Base-by-base conservation (phyloP, 2,888 invertebrate genomes). In the Eilema sororculum region DNA sequence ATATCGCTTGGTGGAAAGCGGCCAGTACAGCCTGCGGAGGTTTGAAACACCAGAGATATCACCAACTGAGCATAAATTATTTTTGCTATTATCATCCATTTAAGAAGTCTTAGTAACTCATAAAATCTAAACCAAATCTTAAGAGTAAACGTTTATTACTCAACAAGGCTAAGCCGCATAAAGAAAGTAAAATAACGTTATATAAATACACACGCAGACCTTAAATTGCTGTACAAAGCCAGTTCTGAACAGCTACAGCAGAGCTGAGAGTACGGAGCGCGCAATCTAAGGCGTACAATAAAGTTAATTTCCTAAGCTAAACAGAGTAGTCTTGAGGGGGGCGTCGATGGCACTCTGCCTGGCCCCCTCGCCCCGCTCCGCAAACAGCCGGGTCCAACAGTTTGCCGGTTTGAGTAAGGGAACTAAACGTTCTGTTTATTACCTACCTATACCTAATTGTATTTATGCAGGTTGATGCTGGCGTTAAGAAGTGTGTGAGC, bases 301-400 rank as follows among this genome's bases (percentile, higher is more conserved):
- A 89, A 90, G 86, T 90, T 91, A 90, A 91, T 91, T 90, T 89
- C 87, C 84, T 88, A 86, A 86, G 83, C 86, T 88, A 87, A 89
- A 89, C 88, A 88, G 85, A 67, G 66, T 72, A 73, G 67, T 70
- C 59, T 59, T 63, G 67, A 46, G 33, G 67, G 33, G 68, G 46
- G 12, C 56, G 70, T 63, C 70, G 65, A 84, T 83, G 73, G 76
- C 67, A 64, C 75, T 63, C 67, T 59, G 61, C 62, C 65, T 63
- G 41, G 65, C 63, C 72, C 46, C 65, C 68, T 65, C 56, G 65
- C 66, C 69, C 64, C 57, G 56, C 78, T 71, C 61, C 66, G 71
- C 77, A 78, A 80, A 69, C 67, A 74, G 72, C 65, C 62, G 67
- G 68, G 60, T 67, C 30, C 63, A 61, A 20, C 52, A 69, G 41